Evolutionary conservation across 2,888 invertebrate genomes (phyloP).

Genomic region (Eilema sororculum): DNA sequence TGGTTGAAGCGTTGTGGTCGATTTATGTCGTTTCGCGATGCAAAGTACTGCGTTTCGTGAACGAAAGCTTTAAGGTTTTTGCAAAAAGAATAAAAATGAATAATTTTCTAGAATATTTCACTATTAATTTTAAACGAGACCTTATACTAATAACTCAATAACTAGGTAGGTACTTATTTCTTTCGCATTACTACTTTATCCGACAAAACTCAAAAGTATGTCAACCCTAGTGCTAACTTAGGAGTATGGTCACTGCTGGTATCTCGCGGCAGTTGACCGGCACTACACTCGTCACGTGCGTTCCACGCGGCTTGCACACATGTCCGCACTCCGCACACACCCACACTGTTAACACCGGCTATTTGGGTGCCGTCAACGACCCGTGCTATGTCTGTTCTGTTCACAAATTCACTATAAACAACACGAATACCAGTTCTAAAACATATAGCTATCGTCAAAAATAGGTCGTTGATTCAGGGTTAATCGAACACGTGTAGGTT

Average conservation of each 20-base stretch:
- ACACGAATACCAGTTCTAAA: not conserved
- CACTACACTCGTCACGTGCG: constrained; percentile 16
- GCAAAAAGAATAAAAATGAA: no score
- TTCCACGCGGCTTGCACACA: constrained; percentile 16
- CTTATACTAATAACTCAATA: no score
- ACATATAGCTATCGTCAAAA: not conserved
- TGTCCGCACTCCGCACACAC: not conserved
- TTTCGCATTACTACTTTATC: not conserved
- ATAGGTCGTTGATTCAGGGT: constrained; percentile 1
- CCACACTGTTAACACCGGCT: not conserved
- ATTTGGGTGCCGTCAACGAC: constrained; percentile 15
- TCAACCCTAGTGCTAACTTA: not conserved
- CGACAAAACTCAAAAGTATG: not conserved
- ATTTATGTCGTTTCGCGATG: no score
- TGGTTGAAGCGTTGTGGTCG: no score
- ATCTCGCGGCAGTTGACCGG: constrained; percentile 15
- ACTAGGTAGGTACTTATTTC: no score
- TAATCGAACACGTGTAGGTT: not conserved
- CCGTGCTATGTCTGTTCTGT: constrained; percentile 11
- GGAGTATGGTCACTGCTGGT: no score
- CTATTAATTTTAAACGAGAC: no score
- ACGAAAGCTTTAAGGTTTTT: no score
- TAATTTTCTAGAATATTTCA: no score
- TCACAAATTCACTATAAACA: constrained; percentile 5
- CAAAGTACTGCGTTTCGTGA: no score